phyloP scores from a whole-genome alignment of 2,797 vertebrate species.

The Ptychobarbus kaznakovi region DNA sequence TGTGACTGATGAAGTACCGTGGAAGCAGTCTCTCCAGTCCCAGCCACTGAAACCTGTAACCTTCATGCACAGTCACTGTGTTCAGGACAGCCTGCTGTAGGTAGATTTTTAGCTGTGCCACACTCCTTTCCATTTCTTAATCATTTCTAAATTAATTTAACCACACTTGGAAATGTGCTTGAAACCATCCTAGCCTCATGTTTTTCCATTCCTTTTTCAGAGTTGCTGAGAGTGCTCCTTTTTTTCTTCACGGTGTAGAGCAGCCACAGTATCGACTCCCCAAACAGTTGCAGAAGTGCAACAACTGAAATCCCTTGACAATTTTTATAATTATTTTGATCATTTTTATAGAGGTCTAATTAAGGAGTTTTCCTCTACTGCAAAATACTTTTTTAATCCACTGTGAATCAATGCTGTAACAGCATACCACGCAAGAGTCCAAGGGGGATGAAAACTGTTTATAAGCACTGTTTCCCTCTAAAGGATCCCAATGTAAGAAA shows the following conservation, averaged over 20 bases:
- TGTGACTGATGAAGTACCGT: not conserved
- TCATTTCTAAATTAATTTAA: constrained; percentile 17
- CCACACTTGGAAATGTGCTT: constrained; percentile 14
- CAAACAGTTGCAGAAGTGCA: not conserved
- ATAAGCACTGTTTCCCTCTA: not conserved
- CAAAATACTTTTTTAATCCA: not conserved
- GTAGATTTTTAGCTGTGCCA: constrained; percentile 27
- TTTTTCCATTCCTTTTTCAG: constrained; percentile 20
- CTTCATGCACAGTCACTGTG: not conserved
- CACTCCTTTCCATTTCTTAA: not conserved
- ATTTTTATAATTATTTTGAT: not conserved
- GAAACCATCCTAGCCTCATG: not conserved
- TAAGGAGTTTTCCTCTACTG: not conserved
- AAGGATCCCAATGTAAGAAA: not conserved
- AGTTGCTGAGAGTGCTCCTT: not conserved
- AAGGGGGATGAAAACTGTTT: not conserved
- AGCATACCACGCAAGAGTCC: not conserved
- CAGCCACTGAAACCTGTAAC: constrained; percentile 2
- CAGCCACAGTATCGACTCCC: not conserved
- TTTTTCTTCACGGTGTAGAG: not conserved
- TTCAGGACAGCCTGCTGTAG: not conserved
- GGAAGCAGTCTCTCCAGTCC: not conserved
- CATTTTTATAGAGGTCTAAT: not conserved
- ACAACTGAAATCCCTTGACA: not conserved
- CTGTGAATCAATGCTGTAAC: not conserved